Evolutionary conservation across 2,888 invertebrate genomes (phyloP), one percentile per base, ranked within the genome.

Genomic region (Malachius bipustulatus): DNA sequence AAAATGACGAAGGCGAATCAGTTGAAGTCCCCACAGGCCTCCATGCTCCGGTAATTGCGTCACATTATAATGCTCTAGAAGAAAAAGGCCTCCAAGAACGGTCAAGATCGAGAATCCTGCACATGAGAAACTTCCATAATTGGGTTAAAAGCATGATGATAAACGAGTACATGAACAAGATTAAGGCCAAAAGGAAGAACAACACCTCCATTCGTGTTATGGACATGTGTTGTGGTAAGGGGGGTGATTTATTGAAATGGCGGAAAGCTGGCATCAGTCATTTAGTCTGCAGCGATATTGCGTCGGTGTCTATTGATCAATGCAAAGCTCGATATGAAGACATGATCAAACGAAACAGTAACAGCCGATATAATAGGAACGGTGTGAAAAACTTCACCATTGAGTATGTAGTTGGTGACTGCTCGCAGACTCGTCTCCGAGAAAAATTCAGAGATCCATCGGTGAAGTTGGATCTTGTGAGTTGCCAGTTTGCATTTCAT

Each of bases 221-320:
- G 34, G 98, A 98, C 60, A 78, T 98, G 70, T 91, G 94, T 50
- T 94, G 94, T 59, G 98, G 98, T 1, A 99, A 99, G 69, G 98
- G 98, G 12, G 98, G 98, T 2, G 98, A 99, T 62, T 67, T 98
- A 19, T 69, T 84, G n/a, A 99, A 99, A 63, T 99, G 97, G 90
- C 75, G 76, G 40, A 89, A 85, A 57, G 82, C 74, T 34, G 65
- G 73, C 40, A 83, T 93, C 32, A 71, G 75, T 2, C 82, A 87
- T 62, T 67, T 91, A 11, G 78, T 93, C 37, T 90, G 89, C 64
- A 82, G 84, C 30, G 94, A 98, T 60, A 91, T 98, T 50, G 97
- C 98, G 1, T 80, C 77, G 28, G 79, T 88, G 0, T 93, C 96
- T 2, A 74, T 98, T 14, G 78, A 90, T 43, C 93, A 97, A 54